Percentiles rank a stretch among this genome's conserved stretches.
These are phyloP conservation scores for Drosophila willistoni DNA, from an alignment of 1,140 invertebrate genomes.

Conservation along the genomic window DNA sequence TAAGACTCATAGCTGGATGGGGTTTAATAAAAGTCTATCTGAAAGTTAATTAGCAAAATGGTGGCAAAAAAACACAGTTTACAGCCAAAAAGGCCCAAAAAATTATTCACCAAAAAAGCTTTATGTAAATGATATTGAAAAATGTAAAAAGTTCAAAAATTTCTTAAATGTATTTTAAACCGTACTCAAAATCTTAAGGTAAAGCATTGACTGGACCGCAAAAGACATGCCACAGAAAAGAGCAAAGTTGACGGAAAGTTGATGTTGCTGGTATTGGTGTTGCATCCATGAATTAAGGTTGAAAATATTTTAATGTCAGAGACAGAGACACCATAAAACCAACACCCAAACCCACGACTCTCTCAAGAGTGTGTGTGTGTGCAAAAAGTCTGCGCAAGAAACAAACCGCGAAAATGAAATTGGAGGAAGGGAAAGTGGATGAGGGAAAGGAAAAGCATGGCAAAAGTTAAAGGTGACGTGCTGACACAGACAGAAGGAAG, in stretches of 20 bases:
- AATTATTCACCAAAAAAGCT: neutral
- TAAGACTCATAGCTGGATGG: neutral
- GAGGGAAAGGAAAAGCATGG: slow-evolving; percentile 21
- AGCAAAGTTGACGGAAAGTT: slow-evolving; percentile 1
- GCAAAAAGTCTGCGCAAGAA: neutral
- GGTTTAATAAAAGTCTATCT: slow-evolving; percentile 4
- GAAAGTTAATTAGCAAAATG: slow-evolving; percentile 6
- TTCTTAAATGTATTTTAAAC: neutral
- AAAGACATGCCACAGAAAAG: neutral
- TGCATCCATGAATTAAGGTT: slow-evolving; percentile 1
- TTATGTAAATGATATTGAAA: neutral
- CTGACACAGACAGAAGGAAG: slow-evolving; percentile 15
- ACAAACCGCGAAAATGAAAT: slow-evolving; percentile 5
- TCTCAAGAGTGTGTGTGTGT: neutral
- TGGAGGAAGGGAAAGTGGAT: slow-evolving; percentile 15
- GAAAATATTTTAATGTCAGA: slow-evolving; percentile 4
- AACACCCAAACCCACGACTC: neutral
- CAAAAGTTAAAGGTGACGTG: slow-evolving; percentile 29
- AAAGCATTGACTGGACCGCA: neutral
- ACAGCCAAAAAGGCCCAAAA: neutral
- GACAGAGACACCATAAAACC: slow-evolving; percentile 1
- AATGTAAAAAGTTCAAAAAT: neutral
- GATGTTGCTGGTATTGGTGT: neutral
- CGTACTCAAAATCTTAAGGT: neutral
- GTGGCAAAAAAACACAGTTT: neutral